A percentile compares a stretch with the other conserved stretches of the same genome.
These are phyloP conservation scores for Gandaritis pyraliata DNA, from an alignment of 2,888 invertebrate genomes.

Conservation along the genomic window DNA sequence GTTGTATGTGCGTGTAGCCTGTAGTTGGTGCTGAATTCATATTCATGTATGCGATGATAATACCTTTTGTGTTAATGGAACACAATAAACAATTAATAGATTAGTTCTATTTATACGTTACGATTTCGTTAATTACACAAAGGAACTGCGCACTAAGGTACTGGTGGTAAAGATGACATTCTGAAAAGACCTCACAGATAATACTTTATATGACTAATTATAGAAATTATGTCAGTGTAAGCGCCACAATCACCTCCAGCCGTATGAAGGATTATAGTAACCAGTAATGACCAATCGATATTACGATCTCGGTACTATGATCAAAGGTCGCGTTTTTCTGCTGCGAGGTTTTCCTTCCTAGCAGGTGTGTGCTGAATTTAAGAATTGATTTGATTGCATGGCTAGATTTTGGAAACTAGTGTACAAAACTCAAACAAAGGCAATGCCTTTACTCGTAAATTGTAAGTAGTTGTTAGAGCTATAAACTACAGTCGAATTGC, in stretches of 20 bases:
- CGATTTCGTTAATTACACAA: no score
- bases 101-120: no score
- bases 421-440: neutral
- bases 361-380: conserved; percentile 1
- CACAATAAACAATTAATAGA: neutral
- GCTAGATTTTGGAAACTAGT: neutral
- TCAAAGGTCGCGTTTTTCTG: conserved; percentile 22
- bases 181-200: neutral
- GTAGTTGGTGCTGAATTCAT: neutral
- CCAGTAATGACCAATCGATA: neutral
- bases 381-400: conserved; percentile 9
- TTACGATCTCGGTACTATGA: neutral
- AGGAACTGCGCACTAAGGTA: no score
- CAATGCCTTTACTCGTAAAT: neutral
- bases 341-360: neutral
- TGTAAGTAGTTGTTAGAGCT: no score
- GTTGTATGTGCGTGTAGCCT: no score
- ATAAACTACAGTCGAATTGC: conserved; percentile 12
- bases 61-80: conserved; percentile 10
- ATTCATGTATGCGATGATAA: conserved; percentile 12
- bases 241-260: conserved; percentile 6
- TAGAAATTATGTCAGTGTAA: conserved; percentile 13
- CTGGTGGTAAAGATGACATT: neutral
- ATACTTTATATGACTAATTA: neutral
- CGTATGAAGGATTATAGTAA: conserved; percentile 17